Percentiles rank a stretch among this genome's conserved stretches.
Conservation (phyloP, 2,113 vertebrate species). For the Petroica traversi region DNA sequence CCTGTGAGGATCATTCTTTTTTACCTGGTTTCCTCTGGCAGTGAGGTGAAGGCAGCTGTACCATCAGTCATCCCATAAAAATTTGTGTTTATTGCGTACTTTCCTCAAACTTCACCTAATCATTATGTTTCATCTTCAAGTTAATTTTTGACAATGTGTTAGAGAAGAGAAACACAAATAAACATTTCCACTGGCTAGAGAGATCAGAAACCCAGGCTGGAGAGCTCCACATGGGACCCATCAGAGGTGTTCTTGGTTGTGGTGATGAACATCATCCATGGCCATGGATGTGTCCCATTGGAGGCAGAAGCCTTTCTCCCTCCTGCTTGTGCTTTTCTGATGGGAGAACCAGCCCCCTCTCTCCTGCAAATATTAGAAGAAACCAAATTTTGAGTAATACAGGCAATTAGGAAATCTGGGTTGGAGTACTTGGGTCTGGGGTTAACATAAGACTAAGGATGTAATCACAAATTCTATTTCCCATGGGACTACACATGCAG, state of each 20-base stretch:
- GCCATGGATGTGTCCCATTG: too few species aligned
- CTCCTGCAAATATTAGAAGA: background rate
- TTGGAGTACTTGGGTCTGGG: background rate
- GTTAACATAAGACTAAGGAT: background rate
- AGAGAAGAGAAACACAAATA: background rate
- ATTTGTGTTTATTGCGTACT: background rate
- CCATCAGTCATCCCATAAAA: background rate
- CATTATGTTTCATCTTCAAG: background rate
- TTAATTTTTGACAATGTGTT: background rate
- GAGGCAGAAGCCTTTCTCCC: background rate
- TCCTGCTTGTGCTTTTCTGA: background rate
- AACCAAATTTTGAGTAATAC: rapidly evolving
- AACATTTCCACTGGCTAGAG: background rate
- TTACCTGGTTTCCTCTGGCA: background rate
- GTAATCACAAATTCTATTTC: background rate
- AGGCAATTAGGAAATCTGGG: background rate
- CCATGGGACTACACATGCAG: rapidly evolving
- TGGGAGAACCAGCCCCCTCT: background rate
- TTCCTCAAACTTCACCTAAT: background rate
- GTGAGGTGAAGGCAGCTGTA: background rate
- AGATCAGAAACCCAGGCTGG: background rate
- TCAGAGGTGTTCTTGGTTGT: rapidly evolving
- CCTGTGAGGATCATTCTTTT: background rate
- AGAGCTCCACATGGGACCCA: background rate
- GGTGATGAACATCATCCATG: background rate